Evolutionary conservation across 2,797 vertebrate genomes (phyloP).

Genomic region (Anguilla megastoma): DNA sequence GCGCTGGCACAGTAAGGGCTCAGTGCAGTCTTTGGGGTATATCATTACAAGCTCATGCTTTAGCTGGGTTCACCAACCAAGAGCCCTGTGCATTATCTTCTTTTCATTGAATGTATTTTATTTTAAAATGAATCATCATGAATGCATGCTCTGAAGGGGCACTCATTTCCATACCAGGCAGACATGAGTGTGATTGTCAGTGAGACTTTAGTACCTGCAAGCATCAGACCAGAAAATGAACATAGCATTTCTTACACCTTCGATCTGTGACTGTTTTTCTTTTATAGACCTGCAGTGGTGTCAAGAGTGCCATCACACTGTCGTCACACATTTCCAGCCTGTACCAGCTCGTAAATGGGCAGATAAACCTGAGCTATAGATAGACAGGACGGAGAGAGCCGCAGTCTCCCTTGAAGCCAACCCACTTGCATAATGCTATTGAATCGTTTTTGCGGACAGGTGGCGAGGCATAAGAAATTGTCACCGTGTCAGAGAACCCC

Average conservation of each 20-base stretch:
- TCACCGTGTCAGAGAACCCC: not conserved
- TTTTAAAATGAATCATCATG: conserved; percentile 41
- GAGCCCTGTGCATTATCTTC: conserved; percentile 17
- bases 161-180: not conserved
- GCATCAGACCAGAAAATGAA: conserved; percentile 39
- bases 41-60: not conserved
- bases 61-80: not conserved
- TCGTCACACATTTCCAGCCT: not conserved
- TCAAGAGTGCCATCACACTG: not conserved
- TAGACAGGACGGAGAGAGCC: not conserved
- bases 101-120: conserved; percentile 35
- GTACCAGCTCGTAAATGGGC: not conserved
- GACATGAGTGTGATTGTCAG: conserved; percentile 43
- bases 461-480: not conserved
- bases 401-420: not conserved
- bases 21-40: not conserved
- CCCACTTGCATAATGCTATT: not conserved
- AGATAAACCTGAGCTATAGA: conserved; percentile 2
- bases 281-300: not conserved
- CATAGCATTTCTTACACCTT: not conserved
- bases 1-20: not conserved
- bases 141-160: conserved; percentile 40
- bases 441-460: not conserved
- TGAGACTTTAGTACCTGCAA: conserved; percentile 43
- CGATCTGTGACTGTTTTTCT: not conserved